Percentiles rank a stretch among this genome's conserved stretches.
These are phyloP conservation scores for Amphibalanus amphitrite DNA, from an alignment of 1,140 invertebrate genomes.

Conservation along the genomic window DNA sequence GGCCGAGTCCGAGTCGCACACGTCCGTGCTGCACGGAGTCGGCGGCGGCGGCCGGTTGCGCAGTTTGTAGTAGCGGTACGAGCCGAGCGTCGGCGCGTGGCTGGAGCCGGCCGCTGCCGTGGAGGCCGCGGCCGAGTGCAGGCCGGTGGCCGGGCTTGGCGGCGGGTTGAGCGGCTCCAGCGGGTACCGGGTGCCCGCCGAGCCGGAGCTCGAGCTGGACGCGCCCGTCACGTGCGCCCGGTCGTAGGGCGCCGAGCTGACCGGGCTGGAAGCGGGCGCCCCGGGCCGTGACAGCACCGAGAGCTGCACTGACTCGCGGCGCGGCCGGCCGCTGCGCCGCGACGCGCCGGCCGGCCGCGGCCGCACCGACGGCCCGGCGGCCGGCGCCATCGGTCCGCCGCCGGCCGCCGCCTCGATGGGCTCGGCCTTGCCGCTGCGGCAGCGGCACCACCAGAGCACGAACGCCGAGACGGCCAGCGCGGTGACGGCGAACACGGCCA, in stretches of 20 bases:
- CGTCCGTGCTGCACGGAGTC: slow-evolving; percentile 83
- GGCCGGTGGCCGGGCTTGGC: slow-evolving; percentile 58
- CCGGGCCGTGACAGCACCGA: background rate
- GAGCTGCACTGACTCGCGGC: background rate
- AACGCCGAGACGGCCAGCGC: background rate
- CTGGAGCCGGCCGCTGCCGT: slow-evolving; percentile 23
- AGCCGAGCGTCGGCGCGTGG: slow-evolving; percentile 24
- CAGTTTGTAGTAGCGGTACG: slow-evolving; percentile 15
- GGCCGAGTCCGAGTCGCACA: slow-evolving; percentile 58
- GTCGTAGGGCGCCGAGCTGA: background rate
- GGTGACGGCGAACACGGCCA: background rate
- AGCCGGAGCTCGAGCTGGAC: slow-evolving; percentile 42
- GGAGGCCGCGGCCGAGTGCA: slow-evolving; percentile 33
- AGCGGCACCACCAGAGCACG: background rate
- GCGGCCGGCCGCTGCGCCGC: background rate
- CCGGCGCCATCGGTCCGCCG: background rate
- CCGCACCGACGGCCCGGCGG: too few species aligned
- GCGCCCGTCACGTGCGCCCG: slow-evolving; percentile 52
- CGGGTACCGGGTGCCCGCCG: slow-evolving; percentile 40
- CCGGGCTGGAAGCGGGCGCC: background rate
- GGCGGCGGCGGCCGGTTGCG: slow-evolving; percentile 72
- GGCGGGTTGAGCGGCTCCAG: slow-evolving; percentile 72
- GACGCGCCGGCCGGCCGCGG: too few species aligned
- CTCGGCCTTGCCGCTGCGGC: background rate
- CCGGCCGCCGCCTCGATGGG: background rate